Percentiles rank a stretch among this genome's conserved stretches.
These are phyloP conservation scores for Plecotus auritus DNA, from an alignment of 2,113 vertebrate species.

Conservation along the genomic window DNA sequence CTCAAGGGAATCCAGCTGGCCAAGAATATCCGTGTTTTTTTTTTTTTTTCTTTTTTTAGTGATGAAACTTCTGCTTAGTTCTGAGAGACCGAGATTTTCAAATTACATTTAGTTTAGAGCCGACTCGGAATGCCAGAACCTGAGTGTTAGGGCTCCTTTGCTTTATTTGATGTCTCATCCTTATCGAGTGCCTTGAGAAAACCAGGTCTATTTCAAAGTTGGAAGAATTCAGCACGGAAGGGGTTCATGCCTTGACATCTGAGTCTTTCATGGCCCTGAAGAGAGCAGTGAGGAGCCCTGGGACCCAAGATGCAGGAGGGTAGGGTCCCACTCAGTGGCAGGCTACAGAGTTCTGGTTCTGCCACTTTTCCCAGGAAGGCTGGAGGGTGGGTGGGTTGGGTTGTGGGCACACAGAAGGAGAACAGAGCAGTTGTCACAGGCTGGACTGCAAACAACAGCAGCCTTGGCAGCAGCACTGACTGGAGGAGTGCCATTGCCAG, in stretches of 20 bases:
- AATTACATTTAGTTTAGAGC: neutral
- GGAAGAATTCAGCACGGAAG: neutral
- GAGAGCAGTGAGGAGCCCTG: neutral
- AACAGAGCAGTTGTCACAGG: neutral
- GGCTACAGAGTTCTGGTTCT: neutral
- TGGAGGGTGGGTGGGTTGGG: neutral
- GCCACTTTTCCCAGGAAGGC: neutral
- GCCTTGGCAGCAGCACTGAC: neutral
- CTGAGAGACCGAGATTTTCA: neutral
- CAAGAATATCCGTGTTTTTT: neutral
- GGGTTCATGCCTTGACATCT: neutral
- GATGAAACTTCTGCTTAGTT: constrained; percentile 30
- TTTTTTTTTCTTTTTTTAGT: neutral
- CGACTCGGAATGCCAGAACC: neutral
- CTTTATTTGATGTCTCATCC: neutral
- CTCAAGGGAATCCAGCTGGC: neutral
- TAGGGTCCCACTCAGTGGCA: neutral
- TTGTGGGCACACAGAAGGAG: neutral
- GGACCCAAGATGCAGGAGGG: neutral
- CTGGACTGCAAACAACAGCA: neutral
- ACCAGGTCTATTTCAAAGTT: neutral
- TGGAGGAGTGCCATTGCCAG: neutral
- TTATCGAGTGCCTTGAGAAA: neutral
- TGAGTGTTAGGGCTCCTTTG: neutral
- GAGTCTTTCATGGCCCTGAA: neutral